phyloP scores from a whole-genome alignment of 1,140 invertebrate species.

The Sarcophaga peregrina region DNA sequence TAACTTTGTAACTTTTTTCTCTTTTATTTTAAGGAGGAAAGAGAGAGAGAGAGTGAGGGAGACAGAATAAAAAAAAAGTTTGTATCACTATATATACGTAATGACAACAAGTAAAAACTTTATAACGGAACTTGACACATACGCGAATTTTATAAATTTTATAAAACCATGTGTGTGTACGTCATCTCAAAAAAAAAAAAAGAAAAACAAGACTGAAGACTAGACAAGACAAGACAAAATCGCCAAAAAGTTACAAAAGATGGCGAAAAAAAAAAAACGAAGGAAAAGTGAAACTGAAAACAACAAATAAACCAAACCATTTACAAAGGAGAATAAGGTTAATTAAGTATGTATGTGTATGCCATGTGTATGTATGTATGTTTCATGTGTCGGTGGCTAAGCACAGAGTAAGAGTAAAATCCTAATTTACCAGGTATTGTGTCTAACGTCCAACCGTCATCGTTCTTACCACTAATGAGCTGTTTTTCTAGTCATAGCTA shows the following conservation, averaged over 20 bases:
- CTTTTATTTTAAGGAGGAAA: too few relatives aligned
- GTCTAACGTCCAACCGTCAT: background rate
- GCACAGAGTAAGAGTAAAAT: background rate
- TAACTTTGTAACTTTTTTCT: too few relatives aligned
- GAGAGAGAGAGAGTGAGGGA: too few relatives aligned
- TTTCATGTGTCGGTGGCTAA: background rate
- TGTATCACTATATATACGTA: background rate
- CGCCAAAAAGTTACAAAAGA: conserved; percentile 1
- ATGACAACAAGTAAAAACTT: conserved; percentile 15
- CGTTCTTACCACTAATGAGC: conserved; percentile 1
- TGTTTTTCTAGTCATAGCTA: background rate
- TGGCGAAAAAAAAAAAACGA: too few relatives aligned
- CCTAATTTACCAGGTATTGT: background rate
- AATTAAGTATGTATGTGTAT: background rate
- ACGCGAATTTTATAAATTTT: background rate
- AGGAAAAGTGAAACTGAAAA: too few relatives aligned
- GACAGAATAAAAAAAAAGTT: background rate
- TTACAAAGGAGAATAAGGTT: background rate
- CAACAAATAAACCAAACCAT: background rate
- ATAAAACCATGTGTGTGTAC: background rate
- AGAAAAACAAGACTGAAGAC: too few relatives aligned
- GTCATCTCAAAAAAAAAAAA: too few relatives aligned
- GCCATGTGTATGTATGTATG: background rate
- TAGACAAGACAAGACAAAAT: background rate
- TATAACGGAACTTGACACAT: background rate